These are phyloP conservation scores for Lindbergichthys nudifrons DNA, from an alignment of 2,797 vertebrate genomes.

Conservation along the genomic window DNA sequence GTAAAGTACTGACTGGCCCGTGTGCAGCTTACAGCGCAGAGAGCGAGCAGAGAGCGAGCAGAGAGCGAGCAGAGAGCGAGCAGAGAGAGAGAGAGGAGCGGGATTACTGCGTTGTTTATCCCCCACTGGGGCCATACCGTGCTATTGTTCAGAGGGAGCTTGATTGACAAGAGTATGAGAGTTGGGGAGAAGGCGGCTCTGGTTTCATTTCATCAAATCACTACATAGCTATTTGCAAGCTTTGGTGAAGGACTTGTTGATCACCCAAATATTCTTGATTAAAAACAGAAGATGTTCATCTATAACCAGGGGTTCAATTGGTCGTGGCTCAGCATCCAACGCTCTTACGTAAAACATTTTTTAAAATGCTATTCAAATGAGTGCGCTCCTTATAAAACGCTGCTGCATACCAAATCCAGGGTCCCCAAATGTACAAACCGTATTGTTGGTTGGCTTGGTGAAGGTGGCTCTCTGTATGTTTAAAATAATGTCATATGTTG, in stretches of 20 bases:
- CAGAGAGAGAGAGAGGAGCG: constrained; percentile 55
- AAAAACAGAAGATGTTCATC: neutral
- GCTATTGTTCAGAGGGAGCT: constrained; percentile 67
- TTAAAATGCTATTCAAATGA: too few relatives aligned
- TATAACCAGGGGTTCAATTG: neutral
- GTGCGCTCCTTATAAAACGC: too few relatives aligned
- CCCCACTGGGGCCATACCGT: constrained; percentile 54
- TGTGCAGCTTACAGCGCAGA: constrained; percentile 67
- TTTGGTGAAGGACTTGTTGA: neutral
- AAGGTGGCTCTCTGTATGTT: too few relatives aligned
- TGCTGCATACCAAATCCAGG: too few relatives aligned
- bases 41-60: constrained; percentile 54
- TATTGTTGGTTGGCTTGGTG: too few relatives aligned
- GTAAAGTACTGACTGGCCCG: constrained; percentile 61
- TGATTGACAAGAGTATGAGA: constrained; percentile 62
- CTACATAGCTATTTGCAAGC: neutral
- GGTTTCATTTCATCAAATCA: constrained; percentile 14
- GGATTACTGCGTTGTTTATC: constrained; percentile 81
- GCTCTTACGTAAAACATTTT: too few relatives aligned
- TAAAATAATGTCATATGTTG: too few relatives aligned
- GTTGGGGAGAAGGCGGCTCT: constrained; percentile 25
- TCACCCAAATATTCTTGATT: neutral
- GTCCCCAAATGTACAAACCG: too few relatives aligned
- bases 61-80: constrained; percentile 60
- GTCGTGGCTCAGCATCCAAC: too few relatives aligned